These are phyloP conservation scores for Tenthredo livida DNA, from an alignment of 2,888 invertebrate genomes.

Conservation along the genomic window DNA sequence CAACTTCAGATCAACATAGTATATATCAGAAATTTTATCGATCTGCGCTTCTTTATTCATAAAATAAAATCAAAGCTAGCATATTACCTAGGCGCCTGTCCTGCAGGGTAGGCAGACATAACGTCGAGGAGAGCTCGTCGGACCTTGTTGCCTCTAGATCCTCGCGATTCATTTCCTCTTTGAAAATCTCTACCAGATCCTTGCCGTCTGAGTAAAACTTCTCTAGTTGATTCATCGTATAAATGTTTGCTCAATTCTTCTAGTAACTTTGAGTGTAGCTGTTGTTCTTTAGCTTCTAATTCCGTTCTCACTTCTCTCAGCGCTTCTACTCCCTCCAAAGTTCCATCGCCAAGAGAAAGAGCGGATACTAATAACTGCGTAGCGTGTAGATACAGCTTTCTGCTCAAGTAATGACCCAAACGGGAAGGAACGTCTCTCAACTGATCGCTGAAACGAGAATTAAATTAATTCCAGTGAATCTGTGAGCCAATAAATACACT, in stretches of 20 bases:
- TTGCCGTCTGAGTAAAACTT: constrained; percentile 81
- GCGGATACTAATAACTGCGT: constrained; percentile 90
- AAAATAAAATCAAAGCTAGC: constrained; percentile 71
- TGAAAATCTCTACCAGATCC: constrained; percentile 83
- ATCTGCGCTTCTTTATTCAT: neutral
- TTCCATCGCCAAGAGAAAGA: constrained; percentile 84
- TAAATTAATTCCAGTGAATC: constrained; percentile 55
- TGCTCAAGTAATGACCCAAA: constrained; percentile 83
- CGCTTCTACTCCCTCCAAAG: constrained; percentile 90
- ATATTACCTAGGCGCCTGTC: constrained; percentile 63
- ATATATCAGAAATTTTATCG: neutral
- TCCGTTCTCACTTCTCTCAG: constrained; percentile 89
- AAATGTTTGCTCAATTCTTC: constrained; percentile 87
- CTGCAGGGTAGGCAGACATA: constrained; percentile 66
- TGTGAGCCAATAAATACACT: constrained; percentile 6
- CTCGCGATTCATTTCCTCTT: constrained; percentile 80
- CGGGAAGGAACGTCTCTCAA: constrained; percentile 87
- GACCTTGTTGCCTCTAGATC: constrained; percentile 81
- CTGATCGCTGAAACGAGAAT: constrained; percentile 82
- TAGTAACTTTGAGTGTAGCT: constrained; percentile 84
- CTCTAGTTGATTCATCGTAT: constrained; percentile 83
- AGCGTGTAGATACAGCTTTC: constrained; percentile 91
- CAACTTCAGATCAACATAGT: neutral
- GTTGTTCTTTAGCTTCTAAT: constrained; percentile 85
- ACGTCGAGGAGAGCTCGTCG: constrained; percentile 81